These are phyloP conservation scores for Lordiphosa fenestrarum DNA, from an alignment of 2,888 invertebrate genomes.

Conservation along the genomic window DNA sequence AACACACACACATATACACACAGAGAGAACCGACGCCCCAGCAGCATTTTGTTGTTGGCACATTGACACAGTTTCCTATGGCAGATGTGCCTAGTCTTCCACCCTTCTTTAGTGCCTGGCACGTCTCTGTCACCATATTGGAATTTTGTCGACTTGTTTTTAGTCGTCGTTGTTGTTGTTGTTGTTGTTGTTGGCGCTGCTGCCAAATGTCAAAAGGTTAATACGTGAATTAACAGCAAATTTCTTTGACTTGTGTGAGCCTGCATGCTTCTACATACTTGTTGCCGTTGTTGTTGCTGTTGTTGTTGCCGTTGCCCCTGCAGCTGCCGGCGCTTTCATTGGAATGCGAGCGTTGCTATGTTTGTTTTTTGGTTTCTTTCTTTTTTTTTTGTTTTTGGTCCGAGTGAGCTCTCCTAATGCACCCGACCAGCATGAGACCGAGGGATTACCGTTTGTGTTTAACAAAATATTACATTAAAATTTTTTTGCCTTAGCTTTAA, in stretches of 20 bases:
- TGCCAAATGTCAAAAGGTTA: slow-evolving; percentile 78
- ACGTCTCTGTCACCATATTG: slow-evolving; percentile 37
- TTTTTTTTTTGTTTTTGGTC: slow-evolving; percentile 21
- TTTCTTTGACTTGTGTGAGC: slow-evolving; percentile 73
- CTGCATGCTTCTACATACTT: slow-evolving; percentile 42
- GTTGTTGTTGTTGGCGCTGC: slow-evolving; percentile 53
- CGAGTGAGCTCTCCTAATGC: slow-evolving; percentile 43
- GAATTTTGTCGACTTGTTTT: slow-evolving; percentile 69
- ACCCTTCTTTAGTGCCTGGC: slow-evolving; percentile 6
- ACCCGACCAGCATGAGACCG: slow-evolving; percentile 56
- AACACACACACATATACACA: slow-evolving; percentile 28
- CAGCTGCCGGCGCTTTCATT: slow-evolving; percentile 69
- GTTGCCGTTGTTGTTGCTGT: slow-evolving; percentile 23
- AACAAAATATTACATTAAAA: slow-evolving; percentile 63
- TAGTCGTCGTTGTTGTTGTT: slow-evolving; percentile 41
- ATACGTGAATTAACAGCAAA: slow-evolving; percentile 78
- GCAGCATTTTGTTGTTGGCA: slow-evolving; percentile 50
- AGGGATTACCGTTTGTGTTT: slow-evolving; percentile 42
- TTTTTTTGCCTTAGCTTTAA: slow-evolving; percentile 27
- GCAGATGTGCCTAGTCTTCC: slow-evolving; percentile 59
- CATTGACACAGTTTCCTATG: slow-evolving; percentile 66
- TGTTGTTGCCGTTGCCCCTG: slow-evolving; percentile 39
- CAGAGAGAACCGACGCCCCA: slow-evolving; percentile 51
- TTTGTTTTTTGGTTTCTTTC: slow-evolving; percentile 32
- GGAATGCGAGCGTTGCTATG: slow-evolving; percentile 67